Base-by-base conservation (phyloP, 2,888 invertebrate genomes). In the Chouioia cunea region DNA sequence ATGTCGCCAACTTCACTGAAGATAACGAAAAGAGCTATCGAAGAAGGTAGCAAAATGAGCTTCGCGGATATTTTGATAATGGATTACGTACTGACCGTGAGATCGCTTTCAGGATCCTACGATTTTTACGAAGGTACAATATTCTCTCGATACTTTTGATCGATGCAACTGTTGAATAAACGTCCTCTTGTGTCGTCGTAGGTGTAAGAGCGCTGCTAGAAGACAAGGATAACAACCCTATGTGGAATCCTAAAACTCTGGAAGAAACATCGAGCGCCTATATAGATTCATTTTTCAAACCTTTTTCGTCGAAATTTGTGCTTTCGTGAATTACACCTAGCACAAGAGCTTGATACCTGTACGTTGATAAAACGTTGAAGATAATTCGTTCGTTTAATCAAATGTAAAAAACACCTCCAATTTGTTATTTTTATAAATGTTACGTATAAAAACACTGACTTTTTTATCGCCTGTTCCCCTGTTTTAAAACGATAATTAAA, bases 1-100 rank as follows among this genome's bases (percentile, higher is more conserved):
- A 92, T 96, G 92, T 97, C 97, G 0, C 99, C 99, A 0, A 95
- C 95, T 1, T 95, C 97, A 6, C 86, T 99, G 79, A 97, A 97
- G 88, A 89, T 99, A 0, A 93, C 97, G 0, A 88, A 93, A 71
- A 89, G 91, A 53, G 92, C 94, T 75, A 82, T 99, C 62, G 90
- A 93, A 76, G 88, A 91, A 71, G 98, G 97, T 6, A 88, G 89
- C 0, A 89, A 90, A 66, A 86, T 94, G 79, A 91, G 89, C 56
- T 88, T 99, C 70, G 88, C 90, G 22, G 95, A 98, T 78, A 95
- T 95, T 81, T 89, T 99, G 15, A 88, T 91, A 79, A 95, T 97
- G 93, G 99, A 99, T 86, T 97, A 93, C 85, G 89, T 97, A 74
- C 85, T 98, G 71, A 92, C 90, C 8, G 88, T 88, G 78, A 88